Evolutionary conservation across 37 sponge, comb jelly and placozoan genomes (phyloP), one percentile per base, ranked within the genome.

Genomic region (Bolinopsis microptera): DNA sequence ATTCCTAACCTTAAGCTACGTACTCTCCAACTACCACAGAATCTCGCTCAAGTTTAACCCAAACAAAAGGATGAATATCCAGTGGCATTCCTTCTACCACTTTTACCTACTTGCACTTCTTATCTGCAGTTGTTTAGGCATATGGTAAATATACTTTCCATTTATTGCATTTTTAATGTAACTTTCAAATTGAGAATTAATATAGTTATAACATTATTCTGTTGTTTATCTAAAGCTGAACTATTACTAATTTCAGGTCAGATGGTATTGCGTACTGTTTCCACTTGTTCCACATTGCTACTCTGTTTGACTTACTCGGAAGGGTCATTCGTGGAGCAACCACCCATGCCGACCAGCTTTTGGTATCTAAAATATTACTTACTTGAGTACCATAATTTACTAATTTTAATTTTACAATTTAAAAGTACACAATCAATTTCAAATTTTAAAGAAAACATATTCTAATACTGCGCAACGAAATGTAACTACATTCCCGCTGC

Each of bases 241-340:
- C n/a, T n/a, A n/a, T 18, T 48, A 13, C 9, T 18, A 48, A 48
- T 48, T 48, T 34, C 90, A 86, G 90, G 90, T 41, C 61, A 5
- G 27, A 86, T 24, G 90, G 90, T 27, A 41, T 86, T 22, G 25
- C 36, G 3, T 86, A 86, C 61, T 86, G 90, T 40, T 41, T 86
- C 61, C 90, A 86, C 61, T 41, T 86, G 26, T 86, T 86, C 48
- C 90, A 86, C 30, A 86, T 86, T n/a, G 90, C 90, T 21, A 86
- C 90, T 3, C 90, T 86, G 61, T 86, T 86, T 86, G 90, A 86
- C 48, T 48, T 86, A 38, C 61, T 86, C 21, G 61, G 90, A 41
- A 28, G 90, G 36, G 90, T 86, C 36, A 86, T 86, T 27, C 32
- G 61, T 24, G 90, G 90, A n/a, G 90, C 90, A 41, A 86, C 90